phyloP scores from a whole-genome alignment of 2,797 vertebrate genomes.

The Acropternis orthonyx region DNA sequence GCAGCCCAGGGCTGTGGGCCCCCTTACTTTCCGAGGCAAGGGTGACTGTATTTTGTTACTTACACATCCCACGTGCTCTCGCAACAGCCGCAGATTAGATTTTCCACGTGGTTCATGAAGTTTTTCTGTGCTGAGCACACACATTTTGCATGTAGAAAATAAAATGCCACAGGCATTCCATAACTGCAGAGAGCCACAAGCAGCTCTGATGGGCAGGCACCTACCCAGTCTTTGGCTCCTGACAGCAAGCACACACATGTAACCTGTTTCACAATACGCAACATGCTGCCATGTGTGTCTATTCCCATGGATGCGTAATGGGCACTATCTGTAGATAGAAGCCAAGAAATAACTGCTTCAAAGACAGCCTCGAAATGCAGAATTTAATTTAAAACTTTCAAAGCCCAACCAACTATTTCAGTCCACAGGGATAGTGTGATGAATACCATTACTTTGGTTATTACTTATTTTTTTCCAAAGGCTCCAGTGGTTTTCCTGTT shows the following conservation, averaged over 20 bases:
- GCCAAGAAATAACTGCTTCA: background rate
- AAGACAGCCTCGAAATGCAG: background rate
- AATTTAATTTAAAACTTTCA: background rate
- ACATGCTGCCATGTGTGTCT: background rate
- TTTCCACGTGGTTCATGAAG: background rate
- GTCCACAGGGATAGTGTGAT: background rate
- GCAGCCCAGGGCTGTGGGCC: background rate
- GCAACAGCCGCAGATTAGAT: background rate
- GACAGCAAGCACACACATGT: background rate
- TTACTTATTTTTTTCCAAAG: background rate
- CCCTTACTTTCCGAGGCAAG: fast-evolving
- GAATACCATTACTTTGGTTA: background rate
- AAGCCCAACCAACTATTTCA: background rate
- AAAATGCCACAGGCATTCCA: background rate
- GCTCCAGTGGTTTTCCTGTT: background rate
- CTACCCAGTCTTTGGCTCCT: background rate
- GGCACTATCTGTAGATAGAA: background rate
- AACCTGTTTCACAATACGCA: background rate
- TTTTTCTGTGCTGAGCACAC: background rate
- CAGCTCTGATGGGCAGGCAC: background rate
- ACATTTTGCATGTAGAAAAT: background rate
- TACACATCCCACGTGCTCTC: background rate
- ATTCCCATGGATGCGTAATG: fast-evolving
- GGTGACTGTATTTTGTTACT: background rate
- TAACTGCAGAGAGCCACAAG: fast-evolving